Base-by-base conservation (phyloP, 2,888 invertebrate species). In the Reticulitermes lucifugus region DNA sequence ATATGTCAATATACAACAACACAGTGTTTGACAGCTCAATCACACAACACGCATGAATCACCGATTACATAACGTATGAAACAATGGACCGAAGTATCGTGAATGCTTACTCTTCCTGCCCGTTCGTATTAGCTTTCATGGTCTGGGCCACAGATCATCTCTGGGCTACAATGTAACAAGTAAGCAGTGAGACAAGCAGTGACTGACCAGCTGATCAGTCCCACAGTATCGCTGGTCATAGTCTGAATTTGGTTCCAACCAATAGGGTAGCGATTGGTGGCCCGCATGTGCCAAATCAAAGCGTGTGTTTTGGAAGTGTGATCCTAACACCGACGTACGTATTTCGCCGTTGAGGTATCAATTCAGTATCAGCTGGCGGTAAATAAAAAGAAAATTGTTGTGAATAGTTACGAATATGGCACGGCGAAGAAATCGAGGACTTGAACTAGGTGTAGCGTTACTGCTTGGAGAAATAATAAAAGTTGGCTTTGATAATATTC, bases 401-500 rank as follows among this genome's bases (percentile, higher is more conserved):
- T 65, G 25, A 25, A 65, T 25, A 0, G n/a, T n/a, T 25, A 65
- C n/a, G n/a, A 77, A 77, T 21, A 77, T 77, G 77, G 2, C 46
- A 46, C 21, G 75, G 21, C 86, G 88, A 85, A 87, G 88, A 86
- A 87, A 87, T 59, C 83, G 88, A 41, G 88, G 88, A n/a, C 83
- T 89, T 10, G 89, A 89, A 83, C 77, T 90, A 3, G 90, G 90
- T 9, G 88, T 90, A 60, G 18, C 90, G 51, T 85, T 90, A 65
- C 86, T 90, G 29, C 75, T 89, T n/a, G 88, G 88, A 84, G 89
- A 92, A 89, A 86, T 91, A 82, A 89, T 91, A 2, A 92, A 91
- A 87, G 89, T 90, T 88, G 92, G 92, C 4, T 89, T 92, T 85
- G 90, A 91, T 70, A 91, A 89, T 89, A 92, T 94, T 87, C 94